Evolutionary conservation across 2,888 invertebrate species (phyloP), one percentile per base, ranked within the genome.

Genomic region (Diarsia mendica): DNA sequence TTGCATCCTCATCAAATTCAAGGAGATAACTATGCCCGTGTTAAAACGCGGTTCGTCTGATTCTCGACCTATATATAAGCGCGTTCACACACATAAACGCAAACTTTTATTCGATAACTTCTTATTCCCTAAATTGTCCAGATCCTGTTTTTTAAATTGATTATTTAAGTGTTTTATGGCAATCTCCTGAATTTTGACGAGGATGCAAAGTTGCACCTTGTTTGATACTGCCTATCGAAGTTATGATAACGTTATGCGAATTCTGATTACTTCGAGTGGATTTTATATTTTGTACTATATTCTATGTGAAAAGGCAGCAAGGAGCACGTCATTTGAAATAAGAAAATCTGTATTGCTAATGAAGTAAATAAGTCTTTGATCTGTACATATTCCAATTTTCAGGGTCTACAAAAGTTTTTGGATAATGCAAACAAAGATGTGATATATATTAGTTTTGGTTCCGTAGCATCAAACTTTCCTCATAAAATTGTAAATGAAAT

Each of bases 361-460:
- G 3, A 53, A 39, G 13, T 28, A 15, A 55, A 28, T 58, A 58
- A 13, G 28, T 58, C 58, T 60, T 28, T 60, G 18, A 33, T 49
- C 33, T 28, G 8, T n/a, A 33, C 39, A 9, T 15, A 46, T 61
- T 53, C 1, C 0, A 39, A 48, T 68, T 75, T 79, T 51, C 86
- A 90, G 90, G 81, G 72, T n/a, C 73, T 89, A 9, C 70, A 72
- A 75, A 68, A 66, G 51, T 97, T 97, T 90, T 94, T 98, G 71
- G 97, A 97, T 88, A 97, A 96, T 69, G 97, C 98, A 0, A 92
- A 96, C 46, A 93, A 97, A 61, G 97, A 97, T 0, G 97, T 97
- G 5, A 95, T 98, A 67, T 97, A 97, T 89, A 98, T 98, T 87
- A 98, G 97, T 90, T 97, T 98, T 93, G 98, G 98, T 2, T 98